phyloP scores from a whole-genome alignment of 1,140 invertebrate species.

The Eueides isabella region DNA sequence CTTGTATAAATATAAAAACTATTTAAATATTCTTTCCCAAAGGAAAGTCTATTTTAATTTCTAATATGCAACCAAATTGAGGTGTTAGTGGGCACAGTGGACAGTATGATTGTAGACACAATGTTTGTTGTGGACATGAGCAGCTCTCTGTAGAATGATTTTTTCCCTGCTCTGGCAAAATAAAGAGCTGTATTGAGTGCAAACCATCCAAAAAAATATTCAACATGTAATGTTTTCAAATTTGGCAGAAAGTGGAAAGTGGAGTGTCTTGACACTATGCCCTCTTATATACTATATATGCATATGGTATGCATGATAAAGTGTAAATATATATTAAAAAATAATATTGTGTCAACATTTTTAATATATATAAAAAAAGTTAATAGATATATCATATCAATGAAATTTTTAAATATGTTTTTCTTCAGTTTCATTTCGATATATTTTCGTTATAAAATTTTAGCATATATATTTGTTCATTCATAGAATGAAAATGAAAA shows the following conservation, averaged over 20 bases:
- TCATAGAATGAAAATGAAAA: background rate
- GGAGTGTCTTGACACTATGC: too few relatives aligned
- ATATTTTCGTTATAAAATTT: background rate
- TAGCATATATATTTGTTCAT: background rate
- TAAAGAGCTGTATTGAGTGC: too few relatives aligned
- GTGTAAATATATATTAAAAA: background rate
- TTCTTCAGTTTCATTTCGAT: background rate
- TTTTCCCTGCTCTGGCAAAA: too few relatives aligned
- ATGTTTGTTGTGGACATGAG: too few relatives aligned
- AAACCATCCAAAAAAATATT: too few relatives aligned
- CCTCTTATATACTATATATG: too few relatives aligned
- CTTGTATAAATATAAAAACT: slow-evolving; percentile 1
- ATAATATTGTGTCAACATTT: background rate
- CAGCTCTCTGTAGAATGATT: too few relatives aligned
- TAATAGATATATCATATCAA: background rate
- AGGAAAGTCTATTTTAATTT: background rate
- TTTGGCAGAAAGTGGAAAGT: too few relatives aligned
- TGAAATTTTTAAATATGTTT: background rate
- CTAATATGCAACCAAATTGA: background rate
- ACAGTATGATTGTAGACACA: too few relatives aligned
- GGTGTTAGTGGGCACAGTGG: too few relatives aligned
- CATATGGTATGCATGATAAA: too few relatives aligned
- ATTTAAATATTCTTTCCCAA: background rate
- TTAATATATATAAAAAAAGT: background rate
- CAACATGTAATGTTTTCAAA: too few relatives aligned